Evolutionary conservation across 2,797 vertebrate species (phyloP), one percentile per base, ranked within the genome.

Genomic region (Sebastolobus altivelis): DNA sequence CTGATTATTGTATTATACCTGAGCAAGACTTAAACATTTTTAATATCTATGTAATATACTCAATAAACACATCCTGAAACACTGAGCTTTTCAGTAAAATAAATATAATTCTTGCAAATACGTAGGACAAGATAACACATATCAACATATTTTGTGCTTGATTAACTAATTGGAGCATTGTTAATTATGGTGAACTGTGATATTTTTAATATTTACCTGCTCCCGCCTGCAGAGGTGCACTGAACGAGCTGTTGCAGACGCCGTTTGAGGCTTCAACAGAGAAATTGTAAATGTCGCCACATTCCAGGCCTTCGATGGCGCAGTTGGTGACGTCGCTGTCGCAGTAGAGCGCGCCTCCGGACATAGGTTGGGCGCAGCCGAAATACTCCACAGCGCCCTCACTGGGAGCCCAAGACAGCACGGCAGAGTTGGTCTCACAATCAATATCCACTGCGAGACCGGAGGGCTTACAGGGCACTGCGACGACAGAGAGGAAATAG

Each of bases 271-370:
- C 93, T 72, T 89, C 82, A 3, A 96, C 93, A 0, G 92, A 93
- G 86, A 96, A 96, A 79, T 94, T 95, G 86, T 96, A 96, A n/a
- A 81, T 25, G 10, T 27, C 4, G 0, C 96, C 96, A 29, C 96
- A 97, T 27, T 83, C 46, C 55, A 97, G 88, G 16, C 83, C 87
- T 6, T 71, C 6, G 6, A 96, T 84, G 62, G 61, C 89, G 86
- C 96, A 97, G 74, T 56, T 89, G 18, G 87, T 52, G 58, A 0
- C 43, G 1, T 46, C 66, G 72, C 86, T 93, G 54, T 88, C 11
- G 38, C 96, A 97, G 77, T 68, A 84, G 4, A 93, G 31, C 0
- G 14, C 8, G 9, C 80, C 49, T 18, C 93, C 91, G 4, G 71
- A n/a, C 55, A 8, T 25, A 0, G 89, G 38, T 16, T 72, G 52